phyloP scores from a whole-genome alignment of 1,140 invertebrate species.

The Chrysomallon squamiferum region DNA sequence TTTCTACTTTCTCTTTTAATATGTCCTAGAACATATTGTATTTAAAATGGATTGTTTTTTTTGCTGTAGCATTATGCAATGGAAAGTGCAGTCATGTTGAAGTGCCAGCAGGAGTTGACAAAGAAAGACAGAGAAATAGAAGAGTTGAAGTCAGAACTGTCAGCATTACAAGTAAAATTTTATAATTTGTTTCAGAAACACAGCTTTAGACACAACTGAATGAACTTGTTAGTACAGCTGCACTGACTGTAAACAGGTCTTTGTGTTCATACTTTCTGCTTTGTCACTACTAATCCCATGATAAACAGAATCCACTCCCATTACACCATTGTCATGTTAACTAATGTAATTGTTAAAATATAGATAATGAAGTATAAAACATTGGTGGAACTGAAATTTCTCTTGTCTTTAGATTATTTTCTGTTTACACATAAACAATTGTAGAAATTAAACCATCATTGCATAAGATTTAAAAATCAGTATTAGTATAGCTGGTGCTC shows the following conservation, averaged over 20 bases:
- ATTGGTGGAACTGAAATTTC: too few species aligned
- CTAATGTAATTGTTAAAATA: not conserved
- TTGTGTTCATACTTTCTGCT: not conserved
- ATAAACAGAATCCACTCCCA: not conserved
- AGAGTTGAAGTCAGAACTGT: slow-evolving; percentile 70
- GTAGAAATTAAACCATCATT: too few species aligned
- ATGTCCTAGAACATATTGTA: too few species aligned
- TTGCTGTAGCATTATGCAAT: slow-evolving; percentile 49
- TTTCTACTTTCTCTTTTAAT: too few species aligned
- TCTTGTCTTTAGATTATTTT: too few species aligned
- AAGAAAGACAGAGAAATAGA: slow-evolving; percentile 73
- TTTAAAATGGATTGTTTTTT: too few species aligned
- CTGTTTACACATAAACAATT: too few species aligned
- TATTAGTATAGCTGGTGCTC: too few species aligned
- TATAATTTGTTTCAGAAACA: not conserved
- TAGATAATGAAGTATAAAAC: too few species aligned
- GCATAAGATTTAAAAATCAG: too few species aligned
- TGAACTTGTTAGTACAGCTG: not conserved
- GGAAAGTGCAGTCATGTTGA: slow-evolving; percentile 52
- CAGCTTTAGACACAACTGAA: not conserved
- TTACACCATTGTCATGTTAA: not conserved
- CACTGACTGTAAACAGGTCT: not conserved
- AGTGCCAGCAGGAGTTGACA: slow-evolving; percentile 72
- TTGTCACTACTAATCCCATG: not conserved
- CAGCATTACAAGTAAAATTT: slow-evolving; percentile 66